Conservation (phyloP, 2,113 vertebrate genomes). For the Rhipidura dahli region DNA sequence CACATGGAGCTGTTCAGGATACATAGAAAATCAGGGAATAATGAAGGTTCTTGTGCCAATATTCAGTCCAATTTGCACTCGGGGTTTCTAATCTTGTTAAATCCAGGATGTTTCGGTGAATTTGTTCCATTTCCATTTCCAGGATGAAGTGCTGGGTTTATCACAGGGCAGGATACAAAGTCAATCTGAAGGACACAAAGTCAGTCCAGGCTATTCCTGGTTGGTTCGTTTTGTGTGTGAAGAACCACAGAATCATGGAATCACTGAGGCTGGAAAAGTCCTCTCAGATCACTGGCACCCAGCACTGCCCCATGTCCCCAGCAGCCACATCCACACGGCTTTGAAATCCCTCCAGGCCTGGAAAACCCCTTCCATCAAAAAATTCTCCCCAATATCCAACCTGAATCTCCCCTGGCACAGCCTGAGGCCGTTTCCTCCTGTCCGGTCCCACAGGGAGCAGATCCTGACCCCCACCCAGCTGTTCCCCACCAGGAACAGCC, state of each 20-base stretch:
- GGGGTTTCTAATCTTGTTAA: background rate
- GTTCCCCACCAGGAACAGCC: fast-evolving
- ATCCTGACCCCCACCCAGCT: background rate
- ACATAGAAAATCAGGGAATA: background rate
- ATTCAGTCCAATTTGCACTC: background rate
- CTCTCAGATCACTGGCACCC: fast-evolving
- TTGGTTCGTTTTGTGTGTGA: background rate
- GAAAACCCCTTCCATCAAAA: fast-evolving
- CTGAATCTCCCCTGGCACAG: fast-evolving
- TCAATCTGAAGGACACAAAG: background rate
- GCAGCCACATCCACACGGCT: fast-evolving
- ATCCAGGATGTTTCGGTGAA: background rate
- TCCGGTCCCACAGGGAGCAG: background rate
- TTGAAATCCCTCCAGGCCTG: background rate
- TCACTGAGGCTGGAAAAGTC: background rate
- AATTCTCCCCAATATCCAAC: background rate
- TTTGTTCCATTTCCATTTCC: fast-evolving
- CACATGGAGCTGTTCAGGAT: background rate
- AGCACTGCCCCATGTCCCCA: background rate
- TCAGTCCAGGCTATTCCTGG: background rate
- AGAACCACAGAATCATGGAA: background rate
- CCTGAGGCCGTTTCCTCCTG: fast-evolving
- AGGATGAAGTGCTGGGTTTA: background rate
- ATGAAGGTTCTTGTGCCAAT: background rate
- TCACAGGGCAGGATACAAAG: background rate